Percentiles rank a stretch among this genome's conserved stretches.
phyloP scores from a whole-genome alignment of 2,113 vertebrate species.

The Hystrix brachyura region DNA sequence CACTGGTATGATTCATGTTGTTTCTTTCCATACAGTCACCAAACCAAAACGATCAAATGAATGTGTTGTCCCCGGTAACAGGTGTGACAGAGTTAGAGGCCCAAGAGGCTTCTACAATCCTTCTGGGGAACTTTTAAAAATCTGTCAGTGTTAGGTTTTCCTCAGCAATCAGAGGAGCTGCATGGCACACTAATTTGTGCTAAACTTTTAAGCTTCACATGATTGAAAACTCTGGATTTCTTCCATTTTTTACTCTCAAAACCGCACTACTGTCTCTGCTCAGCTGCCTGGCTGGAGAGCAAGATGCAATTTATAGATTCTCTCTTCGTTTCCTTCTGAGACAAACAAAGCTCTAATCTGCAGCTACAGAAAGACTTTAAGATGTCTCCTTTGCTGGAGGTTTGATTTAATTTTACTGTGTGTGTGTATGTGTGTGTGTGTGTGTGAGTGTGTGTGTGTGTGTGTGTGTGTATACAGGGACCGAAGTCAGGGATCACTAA shows the following conservation, averaged over 20 bases:
- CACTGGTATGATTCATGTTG: background rate
- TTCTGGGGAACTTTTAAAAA: background rate
- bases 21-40: conserved; percentile 9
- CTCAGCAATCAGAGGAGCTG: background rate
- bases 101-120: background rate
- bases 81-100: background rate
- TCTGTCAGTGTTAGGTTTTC: background rate
- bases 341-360: background rate
- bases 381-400: background rate
- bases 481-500: background rate
- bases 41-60: background rate
- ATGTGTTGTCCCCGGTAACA: conserved; percentile 7
- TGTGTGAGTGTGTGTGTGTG: background rate
- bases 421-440: background rate
- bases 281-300: background rate
- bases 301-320: background rate
- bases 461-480: background rate
- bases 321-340: background rate
- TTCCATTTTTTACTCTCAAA: background rate
- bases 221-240: background rate
- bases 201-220: background rate
- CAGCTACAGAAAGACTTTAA: background rate
- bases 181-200: background rate
- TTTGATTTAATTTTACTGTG: background rate
- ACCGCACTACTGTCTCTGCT: background rate